A percentile compares a stretch with the other conserved stretches of the same genome.
These are phyloP conservation scores for Mastacembelus armatus DNA, from an alignment of 2,797 vertebrate genomes.

Conservation along the genomic window DNA sequence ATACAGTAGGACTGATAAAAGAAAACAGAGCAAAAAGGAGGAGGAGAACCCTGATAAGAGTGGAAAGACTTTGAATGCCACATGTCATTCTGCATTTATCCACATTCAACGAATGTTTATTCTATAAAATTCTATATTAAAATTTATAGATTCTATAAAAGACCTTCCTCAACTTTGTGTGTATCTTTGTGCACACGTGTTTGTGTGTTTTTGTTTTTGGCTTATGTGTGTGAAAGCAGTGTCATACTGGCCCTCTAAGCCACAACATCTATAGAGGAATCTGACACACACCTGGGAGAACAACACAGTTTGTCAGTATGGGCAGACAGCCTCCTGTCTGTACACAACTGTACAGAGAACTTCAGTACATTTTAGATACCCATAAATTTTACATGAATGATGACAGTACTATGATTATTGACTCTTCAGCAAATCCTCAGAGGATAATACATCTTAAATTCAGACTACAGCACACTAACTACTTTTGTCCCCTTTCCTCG, in stretches of 20 bases:
- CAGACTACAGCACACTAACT: not conserved
- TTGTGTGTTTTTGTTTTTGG: constrained; percentile 44
- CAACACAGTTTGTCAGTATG: constrained; percentile 46
- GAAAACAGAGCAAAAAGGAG: not conserved
- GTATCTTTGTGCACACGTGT: not conserved
- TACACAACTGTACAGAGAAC: not conserved
- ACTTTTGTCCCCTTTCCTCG: not conserved
- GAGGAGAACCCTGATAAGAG: not conserved
- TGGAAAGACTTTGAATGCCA: not conserved
- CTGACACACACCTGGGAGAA: constrained; percentile 66
- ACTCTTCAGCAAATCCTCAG: constrained; percentile 14
- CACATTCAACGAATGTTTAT: no score
- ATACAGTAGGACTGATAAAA: not conserved
- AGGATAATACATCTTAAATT: constrained; percentile 21
- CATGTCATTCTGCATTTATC: not conserved
- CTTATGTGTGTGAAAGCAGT: constrained; percentile 62
- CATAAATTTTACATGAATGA: constrained; percentile 30
- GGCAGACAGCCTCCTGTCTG: not conserved
- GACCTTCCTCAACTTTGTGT: constrained; percentile 23
- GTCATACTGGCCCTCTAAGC: constrained; percentile 54
- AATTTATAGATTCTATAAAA: constrained; percentile 23
- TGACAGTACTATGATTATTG: not conserved
- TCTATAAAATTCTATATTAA: no score
- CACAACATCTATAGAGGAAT: constrained; percentile 67
- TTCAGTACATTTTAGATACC: not conserved